Evolutionary conservation across 2,797 vertebrate species (phyloP).

Genomic region (Halcyon badia): DNA sequence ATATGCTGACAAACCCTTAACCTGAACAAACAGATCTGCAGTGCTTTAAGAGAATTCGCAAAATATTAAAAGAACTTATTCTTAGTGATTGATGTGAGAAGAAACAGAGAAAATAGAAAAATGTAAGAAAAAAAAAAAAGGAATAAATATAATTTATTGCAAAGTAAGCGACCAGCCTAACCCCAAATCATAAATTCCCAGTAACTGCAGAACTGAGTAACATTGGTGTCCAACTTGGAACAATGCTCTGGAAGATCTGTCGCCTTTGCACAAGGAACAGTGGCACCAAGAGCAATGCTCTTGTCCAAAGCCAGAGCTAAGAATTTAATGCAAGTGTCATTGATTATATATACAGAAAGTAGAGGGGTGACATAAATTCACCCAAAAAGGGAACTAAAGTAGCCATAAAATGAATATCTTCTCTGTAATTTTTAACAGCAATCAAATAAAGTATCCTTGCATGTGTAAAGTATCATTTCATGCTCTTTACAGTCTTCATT

Average conservation of each 20-base stretch:
- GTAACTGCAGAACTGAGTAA: neutral
- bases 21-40: neutral
- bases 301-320: neutral
- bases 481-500: neutral
- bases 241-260: neutral
- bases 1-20: neutral
- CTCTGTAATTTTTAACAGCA: neutral
- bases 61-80: neutral
- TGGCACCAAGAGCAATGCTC: accelerated
- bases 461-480: conserved; percentile 24
- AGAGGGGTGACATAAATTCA: conserved; percentile 33
- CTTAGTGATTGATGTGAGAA: neutral
- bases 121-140: neutral
- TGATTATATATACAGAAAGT: neutral
- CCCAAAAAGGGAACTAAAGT: neutral
- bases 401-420: neutral
- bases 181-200: neutral
- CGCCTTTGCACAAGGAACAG: neutral
- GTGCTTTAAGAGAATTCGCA: neutral
- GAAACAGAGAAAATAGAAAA: neutral
- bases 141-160: neutral
- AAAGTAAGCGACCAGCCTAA: neutral
- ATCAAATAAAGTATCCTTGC: neutral
- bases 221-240: neutral
- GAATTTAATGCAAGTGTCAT: neutral